Percentiles rank a stretch among this genome's conserved stretches.
Conservation (phyloP, 2,888 invertebrate genomes). For the Diarsia brunnea region DNA sequence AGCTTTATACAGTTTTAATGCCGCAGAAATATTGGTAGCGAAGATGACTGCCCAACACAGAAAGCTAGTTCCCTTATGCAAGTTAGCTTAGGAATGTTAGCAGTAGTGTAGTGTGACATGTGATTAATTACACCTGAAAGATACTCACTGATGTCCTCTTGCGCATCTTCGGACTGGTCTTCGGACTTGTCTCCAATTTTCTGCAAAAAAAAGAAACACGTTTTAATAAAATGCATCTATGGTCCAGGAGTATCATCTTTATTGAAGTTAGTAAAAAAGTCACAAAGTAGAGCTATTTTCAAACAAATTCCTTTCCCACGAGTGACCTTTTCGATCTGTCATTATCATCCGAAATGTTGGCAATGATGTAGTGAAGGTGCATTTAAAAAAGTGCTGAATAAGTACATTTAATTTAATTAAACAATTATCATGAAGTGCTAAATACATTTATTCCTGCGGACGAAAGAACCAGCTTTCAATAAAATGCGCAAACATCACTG, state of each 20-base stretch:
- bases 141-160: conserved; percentile 65
- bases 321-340: not conserved
- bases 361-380: not conserved
- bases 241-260: not conserved
- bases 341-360: not conserved
- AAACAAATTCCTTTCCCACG: not conserved
- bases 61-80: not conserved
- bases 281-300: not conserved
- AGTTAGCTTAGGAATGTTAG: not conserved
- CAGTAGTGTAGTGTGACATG: not conserved
- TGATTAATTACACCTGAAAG: not conserved
- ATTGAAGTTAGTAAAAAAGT: not conserved
- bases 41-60: not conserved
- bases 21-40: not conserved
- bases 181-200: conserved; percentile 63
- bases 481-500: not conserved
- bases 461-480: not conserved
- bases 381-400: not conserved
- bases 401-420: too few relatives aligned
- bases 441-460: not conserved
- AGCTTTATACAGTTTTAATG: not conserved
- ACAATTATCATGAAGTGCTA: not conserved
- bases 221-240: not conserved
- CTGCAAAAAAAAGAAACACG: conserved; percentile 45
- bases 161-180: conserved; percentile 59